These are phyloP conservation scores for Thymelicus sylvestris DNA, from an alignment of 2,888 invertebrate genomes.

Conservation along the genomic window DNA sequence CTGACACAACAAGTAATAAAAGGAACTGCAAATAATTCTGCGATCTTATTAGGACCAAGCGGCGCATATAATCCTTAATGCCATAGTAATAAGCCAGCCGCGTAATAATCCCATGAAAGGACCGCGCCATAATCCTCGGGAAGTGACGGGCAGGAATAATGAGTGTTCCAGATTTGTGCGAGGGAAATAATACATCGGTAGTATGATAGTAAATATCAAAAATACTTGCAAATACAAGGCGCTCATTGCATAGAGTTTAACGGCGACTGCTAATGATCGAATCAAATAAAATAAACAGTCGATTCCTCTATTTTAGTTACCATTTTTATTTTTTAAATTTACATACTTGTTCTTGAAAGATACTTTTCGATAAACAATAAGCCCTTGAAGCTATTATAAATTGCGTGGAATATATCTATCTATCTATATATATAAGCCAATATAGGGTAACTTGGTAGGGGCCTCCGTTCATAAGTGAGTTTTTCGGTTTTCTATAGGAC, in stretches of 20 bases:
- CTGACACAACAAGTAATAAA: slow-evolving; percentile 16
- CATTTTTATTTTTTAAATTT: too few species aligned
- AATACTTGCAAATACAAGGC: too few species aligned
- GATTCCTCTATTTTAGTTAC: too few species aligned
- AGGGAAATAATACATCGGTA: slow-evolving; percentile 7
- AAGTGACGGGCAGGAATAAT: slow-evolving; percentile 37
- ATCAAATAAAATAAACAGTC: not conserved
- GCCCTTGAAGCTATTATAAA: too few species aligned
- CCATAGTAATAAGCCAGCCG: slow-evolving; percentile 40
- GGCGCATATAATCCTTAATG: slow-evolving; percentile 39
- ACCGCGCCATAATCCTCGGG: slow-evolving; percentile 29
- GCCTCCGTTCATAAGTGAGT: too few species aligned
- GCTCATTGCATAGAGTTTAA: too few species aligned
- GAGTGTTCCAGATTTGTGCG: slow-evolving; percentile 34
- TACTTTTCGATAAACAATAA: too few species aligned
- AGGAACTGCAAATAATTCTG: slow-evolving; percentile 25
- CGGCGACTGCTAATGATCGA: not conserved
- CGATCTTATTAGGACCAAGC: slow-evolving; percentile 38
- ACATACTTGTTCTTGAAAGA: too few species aligned
- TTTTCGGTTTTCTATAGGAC: too few species aligned
- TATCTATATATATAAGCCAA: too few species aligned
- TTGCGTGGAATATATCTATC: too few species aligned
- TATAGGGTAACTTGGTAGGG: too few species aligned
- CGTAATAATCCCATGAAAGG: slow-evolving; percentile 38
- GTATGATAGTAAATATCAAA: not conserved